Evolutionary conservation across 2,797 vertebrate species (phyloP).

Genomic region (Lycodopsis pacificus): DNA sequence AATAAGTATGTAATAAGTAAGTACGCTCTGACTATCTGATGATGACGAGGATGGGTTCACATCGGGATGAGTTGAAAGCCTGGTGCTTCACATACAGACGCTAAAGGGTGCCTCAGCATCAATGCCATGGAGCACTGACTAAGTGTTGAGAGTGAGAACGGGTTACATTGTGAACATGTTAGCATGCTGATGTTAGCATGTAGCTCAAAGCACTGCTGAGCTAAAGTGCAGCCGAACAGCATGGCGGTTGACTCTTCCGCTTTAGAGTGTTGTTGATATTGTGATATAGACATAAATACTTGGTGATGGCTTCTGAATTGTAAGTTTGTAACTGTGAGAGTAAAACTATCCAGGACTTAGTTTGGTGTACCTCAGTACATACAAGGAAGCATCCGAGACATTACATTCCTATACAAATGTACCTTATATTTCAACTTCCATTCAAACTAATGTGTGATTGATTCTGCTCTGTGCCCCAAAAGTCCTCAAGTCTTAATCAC

Average conservation of each 20-base stretch:
- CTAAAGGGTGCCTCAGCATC: no score
- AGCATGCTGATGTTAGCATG: neutral
- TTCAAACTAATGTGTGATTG: constrained; percentile 7
- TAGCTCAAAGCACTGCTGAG: neutral
- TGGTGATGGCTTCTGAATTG: neutral
- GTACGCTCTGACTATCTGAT: neutral
- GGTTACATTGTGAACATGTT: neutral
- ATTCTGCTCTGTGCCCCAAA: constrained; percentile 1
- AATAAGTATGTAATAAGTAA: no score
- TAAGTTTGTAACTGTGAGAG: neutral
- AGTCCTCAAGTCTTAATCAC: neutral
- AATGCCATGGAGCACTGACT: no score
- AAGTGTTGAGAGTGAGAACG: neutral
- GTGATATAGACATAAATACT: neutral
- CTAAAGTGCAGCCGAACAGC: neutral
- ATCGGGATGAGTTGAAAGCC: neutral
- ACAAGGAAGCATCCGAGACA: neutral
- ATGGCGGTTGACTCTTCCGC: neutral
- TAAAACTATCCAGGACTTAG: neutral
- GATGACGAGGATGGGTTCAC: neutral
- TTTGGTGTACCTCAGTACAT: neutral
- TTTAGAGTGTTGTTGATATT: constrained; percentile 1
- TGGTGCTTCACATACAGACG: neutral
- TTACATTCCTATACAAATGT: neutral
- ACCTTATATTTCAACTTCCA: neutral